Conservation (phyloP, 2,797 vertebrate species). For the Botia kubotai region DNA sequence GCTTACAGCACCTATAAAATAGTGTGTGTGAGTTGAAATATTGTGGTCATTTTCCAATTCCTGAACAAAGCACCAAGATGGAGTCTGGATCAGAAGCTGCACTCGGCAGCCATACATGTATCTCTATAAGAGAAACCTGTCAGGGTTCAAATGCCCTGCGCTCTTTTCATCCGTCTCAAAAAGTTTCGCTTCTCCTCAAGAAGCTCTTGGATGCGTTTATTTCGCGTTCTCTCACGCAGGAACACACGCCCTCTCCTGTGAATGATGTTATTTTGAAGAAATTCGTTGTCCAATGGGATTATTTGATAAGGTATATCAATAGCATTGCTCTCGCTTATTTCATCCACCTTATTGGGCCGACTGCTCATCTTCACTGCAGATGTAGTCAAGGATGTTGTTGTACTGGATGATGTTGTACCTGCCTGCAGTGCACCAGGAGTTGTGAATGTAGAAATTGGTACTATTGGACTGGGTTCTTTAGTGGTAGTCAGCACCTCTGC, state of each 20-base stretch:
- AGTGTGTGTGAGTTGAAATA: conserved; percentile 35
- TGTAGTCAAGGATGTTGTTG: conserved; percentile 35
- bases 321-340: conserved; percentile 84
- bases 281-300: conserved; percentile 74
- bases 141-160: conserved; percentile 63
- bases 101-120: conserved; percentile 51
- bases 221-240: conserved; percentile 87
- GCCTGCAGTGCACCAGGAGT: conserved; percentile 15
- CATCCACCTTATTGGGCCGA: conserved; percentile 68
- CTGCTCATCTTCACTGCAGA: conserved; percentile 54
- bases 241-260: conserved; percentile 79
- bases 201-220: conserved; percentile 94
- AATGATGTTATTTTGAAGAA: conserved; percentile 87
- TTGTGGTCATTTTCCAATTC: conserved; percentile 50
- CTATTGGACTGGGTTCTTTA: not conserved
- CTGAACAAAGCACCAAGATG: conserved; percentile 56
- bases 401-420: not conserved
- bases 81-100: conserved; percentile 56
- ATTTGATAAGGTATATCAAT: conserved; percentile 82
- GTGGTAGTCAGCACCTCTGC: conserved; percentile 1
- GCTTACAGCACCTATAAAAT: conserved; percentile 24
- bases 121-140: conserved; percentile 78
- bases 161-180: conserved; percentile 82
- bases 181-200: conserved; percentile 89
- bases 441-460: not conserved